These are phyloP conservation scores for Limnephilus marmoratus DNA, from an alignment of 2,888 invertebrate genomes.

Conservation along the genomic window DNA sequence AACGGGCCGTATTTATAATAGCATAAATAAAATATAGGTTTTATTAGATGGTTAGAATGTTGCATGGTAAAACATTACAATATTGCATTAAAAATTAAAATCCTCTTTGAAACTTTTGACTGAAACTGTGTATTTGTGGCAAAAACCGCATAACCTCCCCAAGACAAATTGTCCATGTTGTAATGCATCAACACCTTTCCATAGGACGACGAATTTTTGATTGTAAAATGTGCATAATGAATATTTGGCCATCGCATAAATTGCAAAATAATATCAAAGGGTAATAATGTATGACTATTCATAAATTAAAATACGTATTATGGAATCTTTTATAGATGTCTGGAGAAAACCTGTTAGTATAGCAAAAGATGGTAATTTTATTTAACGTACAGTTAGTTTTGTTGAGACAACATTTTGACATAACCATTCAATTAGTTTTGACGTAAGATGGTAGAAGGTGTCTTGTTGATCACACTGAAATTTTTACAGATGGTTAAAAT, in stretches of 20 bases:
- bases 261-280: neutral
- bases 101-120: neutral
- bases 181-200: neutral
- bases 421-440: neutral
- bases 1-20: neutral
- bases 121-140: neutral
- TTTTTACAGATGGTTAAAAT: neutral
- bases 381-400: neutral
- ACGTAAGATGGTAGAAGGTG: neutral
- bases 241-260: neutral
- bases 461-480: neutral
- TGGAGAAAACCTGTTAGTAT: neutral
- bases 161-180: neutral
- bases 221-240: neutral
- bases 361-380: neutral
- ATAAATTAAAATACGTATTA: neutral
- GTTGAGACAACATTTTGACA: neutral
- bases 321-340: neutral
- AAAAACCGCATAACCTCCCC: neutral
- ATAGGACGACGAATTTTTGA: neutral
- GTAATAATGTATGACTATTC: neutral
- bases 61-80: neutral
- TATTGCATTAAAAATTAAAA: neutral
- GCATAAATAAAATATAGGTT: neutral
- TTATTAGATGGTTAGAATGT: neutral